Evolutionary conservation across 2,888 invertebrate species (phyloP), one percentile per base, ranked within the genome.

Genomic region (Bombylius major): DNA sequence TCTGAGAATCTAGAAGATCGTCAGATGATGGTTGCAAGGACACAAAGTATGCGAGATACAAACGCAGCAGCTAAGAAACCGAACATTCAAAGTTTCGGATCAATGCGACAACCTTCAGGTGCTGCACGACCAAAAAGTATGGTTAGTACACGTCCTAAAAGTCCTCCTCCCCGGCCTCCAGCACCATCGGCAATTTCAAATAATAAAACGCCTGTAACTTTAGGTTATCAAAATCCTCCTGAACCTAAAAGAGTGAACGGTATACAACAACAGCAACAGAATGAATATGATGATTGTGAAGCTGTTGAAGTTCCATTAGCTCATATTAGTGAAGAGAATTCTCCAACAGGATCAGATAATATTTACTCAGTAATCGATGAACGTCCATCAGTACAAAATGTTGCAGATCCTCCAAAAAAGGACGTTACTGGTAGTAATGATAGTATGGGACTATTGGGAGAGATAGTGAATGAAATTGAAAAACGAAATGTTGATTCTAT

Each of bases 351-450:
- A 51, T 73, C 71, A 23, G 90, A 90, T 66, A 90, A 89, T 65
- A 91, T 91, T 60, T 91, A 91, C 68, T 89, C 90, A 0, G 87
- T 90, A 0, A 91, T 91, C 52, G 90, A 91, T 66, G 91, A 91
- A 68, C 80, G 82, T 44, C 82, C 86, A 0, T 77, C 81, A 3
- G 75, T 76, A 0, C 75, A 78, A 4, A 66, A 69, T 33, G 66
- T 68, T 9, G 78, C 77, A 1, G 76, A 76, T 67, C 73, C 74
- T 1, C 65, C 76, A 13, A 67, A 73, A 39, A 64, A 60, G 45
- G 69, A 72, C 4, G 73, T 69, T 56, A 78, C 81, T 0, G 79
- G 79, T 1, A 82, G 82, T 59, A 76, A 78, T 12, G 86, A 86
- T 57, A 85, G 83, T 60, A 81, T 88, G 77, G 90, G 90, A 0